phyloP scores from a whole-genome alignment of 2,113 vertebrate species.

The Ciconia boyciana region DNA sequence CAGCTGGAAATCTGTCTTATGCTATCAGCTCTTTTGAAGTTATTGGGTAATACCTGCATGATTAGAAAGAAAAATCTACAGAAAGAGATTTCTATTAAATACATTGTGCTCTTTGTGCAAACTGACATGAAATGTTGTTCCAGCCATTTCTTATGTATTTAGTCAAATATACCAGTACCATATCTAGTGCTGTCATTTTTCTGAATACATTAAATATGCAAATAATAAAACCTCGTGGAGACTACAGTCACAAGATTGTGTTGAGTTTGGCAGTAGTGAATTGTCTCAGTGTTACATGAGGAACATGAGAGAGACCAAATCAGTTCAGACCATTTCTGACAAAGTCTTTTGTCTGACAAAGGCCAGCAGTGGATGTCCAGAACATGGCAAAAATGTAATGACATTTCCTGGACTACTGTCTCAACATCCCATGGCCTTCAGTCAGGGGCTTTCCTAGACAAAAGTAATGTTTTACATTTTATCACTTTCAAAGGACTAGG shows the following conservation, averaged over 20 bases:
- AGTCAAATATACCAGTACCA: background rate
- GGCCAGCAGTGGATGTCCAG: background rate
- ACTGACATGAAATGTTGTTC: background rate
- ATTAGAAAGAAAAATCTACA: background rate
- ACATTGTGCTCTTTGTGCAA: background rate
- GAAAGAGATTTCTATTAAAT: background rate
- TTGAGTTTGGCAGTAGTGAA: background rate
- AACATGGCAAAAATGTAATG: background rate
- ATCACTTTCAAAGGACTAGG: background rate
- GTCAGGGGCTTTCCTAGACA: background rate
- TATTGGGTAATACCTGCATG: background rate
- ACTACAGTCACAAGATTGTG: background rate
- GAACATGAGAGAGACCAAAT: background rate
- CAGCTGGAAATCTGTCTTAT: constrained; percentile 1
- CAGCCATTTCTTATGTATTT: background rate
- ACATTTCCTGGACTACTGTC: background rate
- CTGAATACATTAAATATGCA: background rate
- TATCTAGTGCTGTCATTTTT: background rate
- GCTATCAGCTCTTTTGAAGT: background rate
- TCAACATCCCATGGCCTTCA: background rate
- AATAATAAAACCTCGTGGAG: background rate
- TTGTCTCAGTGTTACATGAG: background rate
- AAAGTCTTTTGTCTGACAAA: background rate
- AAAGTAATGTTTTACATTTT: background rate
- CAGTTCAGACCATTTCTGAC: background rate